phyloP scores from a whole-genome alignment of 2,113 vertebrate genomes.

The Tenrec ecaudatus region DNA sequence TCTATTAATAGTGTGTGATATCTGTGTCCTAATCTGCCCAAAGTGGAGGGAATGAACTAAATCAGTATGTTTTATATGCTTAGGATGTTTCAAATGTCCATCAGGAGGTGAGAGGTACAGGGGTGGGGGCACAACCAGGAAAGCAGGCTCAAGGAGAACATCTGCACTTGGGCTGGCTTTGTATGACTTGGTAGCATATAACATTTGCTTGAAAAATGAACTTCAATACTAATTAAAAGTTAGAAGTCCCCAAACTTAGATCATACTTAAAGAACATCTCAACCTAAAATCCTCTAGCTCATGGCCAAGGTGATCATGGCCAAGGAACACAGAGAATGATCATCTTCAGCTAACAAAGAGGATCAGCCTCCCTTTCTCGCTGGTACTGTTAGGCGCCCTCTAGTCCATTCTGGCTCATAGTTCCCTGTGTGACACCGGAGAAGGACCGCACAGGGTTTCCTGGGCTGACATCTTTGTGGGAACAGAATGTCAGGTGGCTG shows the following conservation, averaged over 20 bases:
- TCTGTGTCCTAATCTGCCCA: neutral
- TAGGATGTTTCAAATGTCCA: neutral
- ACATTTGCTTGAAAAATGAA: neutral
- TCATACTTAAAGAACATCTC: slow-evolving; percentile 2
- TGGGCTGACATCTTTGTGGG: neutral
- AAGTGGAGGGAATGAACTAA: neutral
- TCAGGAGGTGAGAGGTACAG: rapidly evolving
- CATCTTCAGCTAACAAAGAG: slow-evolving; percentile 1
- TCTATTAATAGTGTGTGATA: neutral
- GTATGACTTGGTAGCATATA: neutral
- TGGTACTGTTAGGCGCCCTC: neutral
- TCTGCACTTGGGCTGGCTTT: neutral
- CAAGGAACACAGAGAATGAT: neutral
- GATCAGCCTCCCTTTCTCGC: neutral
- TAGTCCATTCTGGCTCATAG: neutral
- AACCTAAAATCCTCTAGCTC: slow-evolving; percentile 23
- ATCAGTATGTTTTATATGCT: neutral
- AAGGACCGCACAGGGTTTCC: neutral
- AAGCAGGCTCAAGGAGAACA: neutral
- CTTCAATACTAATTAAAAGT: neutral
- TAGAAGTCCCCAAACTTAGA: neutral
- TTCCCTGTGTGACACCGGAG: neutral
- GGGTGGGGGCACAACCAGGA: neutral
- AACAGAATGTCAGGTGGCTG: neutral
- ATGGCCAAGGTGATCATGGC: neutral